Evolutionary conservation across 53 echinoderm and acorn worm species (phyloP), one percentile per base, ranked within the genome.

Genomic region (Temnopleurus reevesii): DNA sequence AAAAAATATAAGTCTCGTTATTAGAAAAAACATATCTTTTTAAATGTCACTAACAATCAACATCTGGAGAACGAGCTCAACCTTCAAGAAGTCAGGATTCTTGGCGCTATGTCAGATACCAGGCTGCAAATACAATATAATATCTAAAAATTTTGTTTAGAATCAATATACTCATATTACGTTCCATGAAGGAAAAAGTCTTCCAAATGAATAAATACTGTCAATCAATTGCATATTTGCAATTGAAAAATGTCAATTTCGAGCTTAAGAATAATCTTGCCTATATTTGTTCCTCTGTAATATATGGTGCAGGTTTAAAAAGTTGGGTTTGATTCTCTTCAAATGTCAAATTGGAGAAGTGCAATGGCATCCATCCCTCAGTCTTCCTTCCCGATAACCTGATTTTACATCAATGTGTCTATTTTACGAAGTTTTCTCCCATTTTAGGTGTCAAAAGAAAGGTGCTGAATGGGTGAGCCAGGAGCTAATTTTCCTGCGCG

Each of bases 401-500:
- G n/a, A 66, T 71, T 41, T 4, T 30, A 23, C 71, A 8, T 21
- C 41, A 41, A 17, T 3, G 13, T 38, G n/a, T 71, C 41, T 19
- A 36, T 71, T n/a, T 71, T 23, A 5, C 41, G 71, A 71, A 71
- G n/a, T n/a, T 19, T 21, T 23, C 41, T 21, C n/a, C n/a, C 41
- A 2, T 23, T 71, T 41, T 15, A 28, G 65, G 35, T 12, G 36
- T 66, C n/a, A n/a, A n/a, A 36, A 41, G 36, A 66, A 61, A n/a
- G 41, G 2, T 38, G 41, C 23, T 18, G 71, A 38, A 19, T 33
- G 38, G 56, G 41, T 71, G 23, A 71, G 21, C 71, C 41, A 38
- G 71, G 5, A 71, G 71, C 71, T 41, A 71, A 71, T 71, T 71
- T 41, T 38, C 71, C n/a, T 38, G 71, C 71, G 9, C 71, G 41